Conservation (phyloP, 2,888 invertebrate genomes). For the Eudemis profundana region DNA sequence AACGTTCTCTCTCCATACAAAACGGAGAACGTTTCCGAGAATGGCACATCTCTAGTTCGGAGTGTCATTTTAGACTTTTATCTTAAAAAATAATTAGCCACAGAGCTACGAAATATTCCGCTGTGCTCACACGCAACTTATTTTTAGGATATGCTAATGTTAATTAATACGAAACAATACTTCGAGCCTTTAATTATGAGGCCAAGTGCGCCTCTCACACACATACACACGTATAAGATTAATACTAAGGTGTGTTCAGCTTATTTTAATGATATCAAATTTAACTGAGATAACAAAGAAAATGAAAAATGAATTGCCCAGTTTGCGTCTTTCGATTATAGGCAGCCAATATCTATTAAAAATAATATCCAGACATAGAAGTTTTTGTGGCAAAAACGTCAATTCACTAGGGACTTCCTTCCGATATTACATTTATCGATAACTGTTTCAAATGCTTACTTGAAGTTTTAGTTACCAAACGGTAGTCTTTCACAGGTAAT, state of each 20-base stretch:
- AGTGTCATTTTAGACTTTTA: background rate
- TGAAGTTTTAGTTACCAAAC: too few species aligned
- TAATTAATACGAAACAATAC: slow-evolving; percentile 42
- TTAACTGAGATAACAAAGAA: background rate
- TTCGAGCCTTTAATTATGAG: slow-evolving; percentile 35
- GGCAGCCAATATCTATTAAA: too few species aligned
- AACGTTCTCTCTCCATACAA: too few species aligned
- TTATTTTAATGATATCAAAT: background rate
- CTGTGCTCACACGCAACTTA: slow-evolving; percentile 24
- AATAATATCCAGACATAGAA: too few species aligned
- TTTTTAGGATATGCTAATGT: slow-evolving; percentile 42
- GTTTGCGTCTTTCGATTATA: too few species aligned
- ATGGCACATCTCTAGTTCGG: too few species aligned
- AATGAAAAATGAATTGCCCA: background rate
- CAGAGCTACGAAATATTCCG: slow-evolving; percentile 26
- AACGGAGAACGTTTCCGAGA: too few species aligned
- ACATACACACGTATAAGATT: slow-evolving; percentile 14
- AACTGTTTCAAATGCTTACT: too few species aligned
- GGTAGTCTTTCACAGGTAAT: too few species aligned
- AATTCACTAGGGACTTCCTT: too few species aligned
- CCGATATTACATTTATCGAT: too few species aligned
- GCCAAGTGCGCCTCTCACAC: slow-evolving; percentile 5
- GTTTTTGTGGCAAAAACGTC: too few species aligned
- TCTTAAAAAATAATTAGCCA: background rate
- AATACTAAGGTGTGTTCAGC: background rate